Base-by-base conservation (phyloP, 2,113 vertebrate genomes). In the Ailurus styani region DNA sequence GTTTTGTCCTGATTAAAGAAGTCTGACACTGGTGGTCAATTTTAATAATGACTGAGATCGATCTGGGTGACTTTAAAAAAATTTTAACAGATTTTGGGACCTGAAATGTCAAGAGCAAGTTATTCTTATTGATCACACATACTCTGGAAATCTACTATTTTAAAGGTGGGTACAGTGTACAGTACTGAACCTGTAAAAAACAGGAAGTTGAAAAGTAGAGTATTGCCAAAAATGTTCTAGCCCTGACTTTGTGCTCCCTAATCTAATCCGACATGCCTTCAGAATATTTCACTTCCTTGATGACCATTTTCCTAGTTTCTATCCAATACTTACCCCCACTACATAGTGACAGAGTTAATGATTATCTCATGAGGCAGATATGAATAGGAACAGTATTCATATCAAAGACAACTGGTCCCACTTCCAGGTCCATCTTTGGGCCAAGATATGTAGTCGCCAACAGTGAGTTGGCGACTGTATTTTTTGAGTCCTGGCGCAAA, bases 401-500 rank as follows among this genome's bases (percentile, higher is more conserved):
- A 97, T 97, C 88, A 97, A 97, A 97, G 97, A 98, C 97, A 98
- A 98, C 96, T 95, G 94, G 94, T 97, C 92, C 94, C 90, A 96
- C 84, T 98, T 98, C 98, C 98, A 98, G 98, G 97, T 97, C 96
- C 97, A 97, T 96, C 96, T 97, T 97, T 96, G 97, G 97, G 98
- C 98, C 98, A 98, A 98, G 85, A 98, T 96, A 96, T 1, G 95
- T 96, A 97, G 96, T 98, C 96, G 96, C 98, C 98, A 98, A 97
- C 98, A 98, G 98, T 97, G 98, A 98, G 84, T 95, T 98, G 98
- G 98, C 96, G 96, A 98, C 98, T 97, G 90, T 97, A 94, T 96
- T 98, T 98, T 97, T 97, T 93, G 90, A 98, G 96, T 98, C 82
- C 98, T 98, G 98, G 98, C 97, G 90, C 97, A 98, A 97, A 98